Conservation (phyloP, 2,797 vertebrate genomes). For the Strix occidentalis region DNA sequence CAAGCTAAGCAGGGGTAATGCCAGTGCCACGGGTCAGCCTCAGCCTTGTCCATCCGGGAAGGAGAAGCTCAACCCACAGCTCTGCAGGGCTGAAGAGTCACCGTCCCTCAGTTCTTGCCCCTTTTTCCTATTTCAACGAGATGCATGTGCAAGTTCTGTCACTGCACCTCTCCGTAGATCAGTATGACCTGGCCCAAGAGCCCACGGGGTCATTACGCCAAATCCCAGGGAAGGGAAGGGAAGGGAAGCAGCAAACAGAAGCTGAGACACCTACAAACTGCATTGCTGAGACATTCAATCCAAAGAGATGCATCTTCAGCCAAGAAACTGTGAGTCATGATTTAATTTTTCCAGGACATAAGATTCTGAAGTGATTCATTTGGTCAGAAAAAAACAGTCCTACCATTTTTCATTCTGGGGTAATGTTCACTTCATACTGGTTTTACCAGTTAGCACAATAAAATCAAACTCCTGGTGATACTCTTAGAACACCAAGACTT, state of each 20-base stretch:
- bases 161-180: not conserved
- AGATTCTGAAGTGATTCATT: constrained; percentile 56
- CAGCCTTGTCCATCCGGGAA: not conserved
- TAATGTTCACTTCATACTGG: not conserved
- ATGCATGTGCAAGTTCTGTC: not conserved
- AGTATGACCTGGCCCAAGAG: not conserved
- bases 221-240: not conserved
- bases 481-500: not conserved
- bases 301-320: constrained; percentile 43
- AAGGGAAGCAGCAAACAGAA: not conserved
- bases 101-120: not conserved
- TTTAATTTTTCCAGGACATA: constrained; percentile 40
- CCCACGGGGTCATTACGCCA: accelerated
- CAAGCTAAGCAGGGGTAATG: not conserved
- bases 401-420: not conserved
- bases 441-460: not conserved
- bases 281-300: constrained; percentile 33
- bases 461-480: not conserved
- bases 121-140: not conserved
- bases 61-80: not conserved
- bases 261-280: constrained; percentile 49
- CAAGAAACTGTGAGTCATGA: constrained; percentile 60
- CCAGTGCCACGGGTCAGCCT: not conserved
- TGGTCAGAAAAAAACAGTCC: not conserved
- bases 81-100: not conserved